A percentile compares a stretch with the other conserved stretches of the same genome.
These are phyloP conservation scores for Chamaetylas fuelleborni DNA, from an alignment of 2,113 vertebrate genomes.

Conservation along the genomic window DNA sequence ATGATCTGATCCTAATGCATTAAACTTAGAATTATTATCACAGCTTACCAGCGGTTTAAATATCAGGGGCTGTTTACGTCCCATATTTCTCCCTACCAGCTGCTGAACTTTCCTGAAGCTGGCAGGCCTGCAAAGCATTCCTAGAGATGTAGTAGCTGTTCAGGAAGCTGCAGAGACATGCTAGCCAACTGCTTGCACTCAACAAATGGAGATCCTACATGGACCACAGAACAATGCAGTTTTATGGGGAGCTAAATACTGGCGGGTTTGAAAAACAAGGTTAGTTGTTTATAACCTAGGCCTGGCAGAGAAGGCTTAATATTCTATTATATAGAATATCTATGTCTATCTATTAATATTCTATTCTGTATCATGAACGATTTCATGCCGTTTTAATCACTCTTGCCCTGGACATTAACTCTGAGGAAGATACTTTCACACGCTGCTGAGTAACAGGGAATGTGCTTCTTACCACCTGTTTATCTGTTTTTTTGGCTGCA, in stretches of 20 bases:
- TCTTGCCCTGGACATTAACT: not conserved
- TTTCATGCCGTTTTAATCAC: not conserved
- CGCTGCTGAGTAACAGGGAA: fast-evolving
- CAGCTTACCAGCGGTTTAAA: not conserved
- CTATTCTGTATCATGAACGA: not conserved
- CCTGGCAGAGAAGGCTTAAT: not conserved
- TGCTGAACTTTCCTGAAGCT: not conserved
- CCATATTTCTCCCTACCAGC: not conserved
- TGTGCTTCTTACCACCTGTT: not conserved
- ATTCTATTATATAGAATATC: too few species aligned
- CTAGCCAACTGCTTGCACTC: not conserved
- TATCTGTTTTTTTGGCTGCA: fast-evolving
- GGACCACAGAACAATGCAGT: not conserved
- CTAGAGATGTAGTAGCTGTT: not conserved
- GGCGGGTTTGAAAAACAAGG: not conserved
- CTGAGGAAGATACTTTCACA: not conserved
- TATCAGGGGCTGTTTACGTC: not conserved
- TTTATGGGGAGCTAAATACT: not conserved
- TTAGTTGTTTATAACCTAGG: not conserved
- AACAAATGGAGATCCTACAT: not conserved
- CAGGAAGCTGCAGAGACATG: not conserved
- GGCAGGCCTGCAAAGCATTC: not conserved
- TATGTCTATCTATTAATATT: not conserved
- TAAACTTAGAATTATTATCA: not conserved
- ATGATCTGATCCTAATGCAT: not conserved